Percentiles rank a stretch among this genome's conserved stretches.
Conservation (phyloP, 1,140 invertebrate species). For the Stegodyphus dumicola region DNA sequence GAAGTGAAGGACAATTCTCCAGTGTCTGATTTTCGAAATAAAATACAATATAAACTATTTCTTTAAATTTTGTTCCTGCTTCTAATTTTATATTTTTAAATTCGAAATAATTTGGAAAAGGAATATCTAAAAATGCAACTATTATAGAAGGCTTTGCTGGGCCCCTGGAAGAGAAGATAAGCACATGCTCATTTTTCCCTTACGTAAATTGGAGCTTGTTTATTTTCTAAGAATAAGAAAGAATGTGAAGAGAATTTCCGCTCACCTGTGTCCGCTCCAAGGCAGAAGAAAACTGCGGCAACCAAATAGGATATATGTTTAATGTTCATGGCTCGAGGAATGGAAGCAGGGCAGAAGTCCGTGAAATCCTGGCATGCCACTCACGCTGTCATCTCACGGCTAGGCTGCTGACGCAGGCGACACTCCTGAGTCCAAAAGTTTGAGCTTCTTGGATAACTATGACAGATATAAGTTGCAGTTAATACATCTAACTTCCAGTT, state of each 20-base stretch:
- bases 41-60: too few species aligned
- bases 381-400: neutral
- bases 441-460: too few species aligned
- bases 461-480: neutral
- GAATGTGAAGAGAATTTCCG: neutral
- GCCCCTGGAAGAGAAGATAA: too few species aligned
- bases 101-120: too few species aligned
- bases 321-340: slow-evolving; percentile 52
- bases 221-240: neutral
- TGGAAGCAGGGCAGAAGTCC: slow-evolving; percentile 9
- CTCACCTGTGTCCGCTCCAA: slow-evolving; percentile 31
- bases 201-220: too few species aligned
- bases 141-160: too few species aligned
- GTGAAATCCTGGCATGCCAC: slow-evolving; percentile 47
- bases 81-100: too few species aligned
- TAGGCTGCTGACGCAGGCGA: neutral
- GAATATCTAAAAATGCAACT: too few species aligned
- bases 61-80: too few species aligned
- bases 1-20: too few species aligned
- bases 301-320: slow-evolving; percentile 29
- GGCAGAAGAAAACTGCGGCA: slow-evolving; percentile 40
- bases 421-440: neutral
- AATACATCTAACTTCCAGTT: neutral
- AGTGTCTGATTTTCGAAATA: too few species aligned
- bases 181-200: too few species aligned